Percentiles rank a stretch among this genome's conserved stretches.
Conservation (phyloP, 1,140 invertebrate species). For the Sycophila sp. region DNA sequence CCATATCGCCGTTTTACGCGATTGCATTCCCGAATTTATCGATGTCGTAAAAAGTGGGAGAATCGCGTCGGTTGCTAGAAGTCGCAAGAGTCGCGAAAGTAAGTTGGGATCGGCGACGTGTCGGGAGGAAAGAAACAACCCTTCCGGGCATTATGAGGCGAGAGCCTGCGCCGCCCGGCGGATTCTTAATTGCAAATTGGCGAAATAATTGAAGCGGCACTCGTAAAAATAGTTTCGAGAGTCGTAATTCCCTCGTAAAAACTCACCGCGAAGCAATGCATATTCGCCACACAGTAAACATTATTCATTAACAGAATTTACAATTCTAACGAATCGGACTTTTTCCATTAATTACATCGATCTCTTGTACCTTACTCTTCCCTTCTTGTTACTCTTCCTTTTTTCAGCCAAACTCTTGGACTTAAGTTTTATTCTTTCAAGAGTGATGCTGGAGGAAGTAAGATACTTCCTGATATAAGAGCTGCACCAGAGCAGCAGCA, state of each 20-base stretch:
- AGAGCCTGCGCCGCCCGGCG: slow-evolving; percentile 35
- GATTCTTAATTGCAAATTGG: slow-evolving; percentile 64
- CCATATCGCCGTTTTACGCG: slow-evolving; percentile 30
- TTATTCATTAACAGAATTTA: slow-evolving; percentile 41
- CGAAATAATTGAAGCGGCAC: slow-evolving; percentile 62
- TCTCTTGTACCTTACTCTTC: not conserved
- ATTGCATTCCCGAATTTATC: slow-evolving; percentile 1
- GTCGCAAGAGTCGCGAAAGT: slow-evolving; percentile 37
- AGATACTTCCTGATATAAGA: too few relatives aligned
- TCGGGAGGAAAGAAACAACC: slow-evolving; percentile 36
- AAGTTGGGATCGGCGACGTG: slow-evolving; percentile 29
- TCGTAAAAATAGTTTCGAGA: slow-evolving; percentile 64
- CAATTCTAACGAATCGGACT: slow-evolving; percentile 39
- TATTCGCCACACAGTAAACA: slow-evolving; percentile 35
- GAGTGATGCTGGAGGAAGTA: too few relatives aligned
- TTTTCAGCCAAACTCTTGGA: not conserved
- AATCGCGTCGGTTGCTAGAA: not conserved
- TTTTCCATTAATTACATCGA: slow-evolving; percentile 42
- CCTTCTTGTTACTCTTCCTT: not conserved
- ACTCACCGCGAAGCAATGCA: slow-evolving; percentile 51
- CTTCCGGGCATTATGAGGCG: slow-evolving; percentile 35
- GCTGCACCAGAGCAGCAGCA: too few relatives aligned
- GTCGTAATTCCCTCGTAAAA: slow-evolving; percentile 62
- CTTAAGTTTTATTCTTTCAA: not conserved
- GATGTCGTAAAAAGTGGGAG: not conserved